phyloP scores from a whole-genome alignment of 2,888 invertebrate genomes.

The Conus canariensis region DNA sequence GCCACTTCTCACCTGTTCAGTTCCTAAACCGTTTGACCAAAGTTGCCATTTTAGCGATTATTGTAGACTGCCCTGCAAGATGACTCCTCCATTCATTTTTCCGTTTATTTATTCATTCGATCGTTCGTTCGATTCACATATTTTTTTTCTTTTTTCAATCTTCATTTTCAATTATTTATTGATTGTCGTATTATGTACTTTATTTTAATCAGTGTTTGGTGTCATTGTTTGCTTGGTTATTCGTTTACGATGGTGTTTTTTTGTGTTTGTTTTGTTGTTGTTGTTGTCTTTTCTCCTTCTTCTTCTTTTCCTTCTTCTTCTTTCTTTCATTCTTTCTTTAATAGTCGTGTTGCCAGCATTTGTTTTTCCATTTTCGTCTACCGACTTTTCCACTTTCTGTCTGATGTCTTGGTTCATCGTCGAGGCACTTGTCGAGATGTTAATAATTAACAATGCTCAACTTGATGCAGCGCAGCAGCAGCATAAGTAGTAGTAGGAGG shows the following conservation, averaged over 20 bases:
- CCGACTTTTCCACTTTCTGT: background rate
- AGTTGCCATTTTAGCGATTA: too few relatives aligned
- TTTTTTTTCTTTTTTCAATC: background rate
- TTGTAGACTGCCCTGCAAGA: too few relatives aligned
- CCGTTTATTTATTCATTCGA: background rate
- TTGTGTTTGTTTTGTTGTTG: background rate
- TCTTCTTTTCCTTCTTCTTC: background rate
- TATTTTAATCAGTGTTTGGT: background rate
- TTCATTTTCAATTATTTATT: background rate
- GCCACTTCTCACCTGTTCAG: too few relatives aligned
- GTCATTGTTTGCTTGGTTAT: background rate
- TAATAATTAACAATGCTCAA: too few relatives aligned
- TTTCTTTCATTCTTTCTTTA: background rate
- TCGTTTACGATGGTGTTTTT: background rate
- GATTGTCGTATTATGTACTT: background rate
- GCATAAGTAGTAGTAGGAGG: too few relatives aligned
- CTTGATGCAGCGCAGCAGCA: too few relatives aligned
- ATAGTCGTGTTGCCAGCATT: background rate
- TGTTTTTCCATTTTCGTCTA: background rate
- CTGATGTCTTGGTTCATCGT: background rate
- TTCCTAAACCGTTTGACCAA: too few relatives aligned
- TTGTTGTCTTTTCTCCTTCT: background rate
- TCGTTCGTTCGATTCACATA: background rate
- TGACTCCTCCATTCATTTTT: background rate
- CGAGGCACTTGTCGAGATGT: too few relatives aligned